Percentiles rank a stretch among this genome's conserved stretches.
Conservation (phyloP, 2,797 vertebrate species). For the Darevskia nairensis region DNA sequence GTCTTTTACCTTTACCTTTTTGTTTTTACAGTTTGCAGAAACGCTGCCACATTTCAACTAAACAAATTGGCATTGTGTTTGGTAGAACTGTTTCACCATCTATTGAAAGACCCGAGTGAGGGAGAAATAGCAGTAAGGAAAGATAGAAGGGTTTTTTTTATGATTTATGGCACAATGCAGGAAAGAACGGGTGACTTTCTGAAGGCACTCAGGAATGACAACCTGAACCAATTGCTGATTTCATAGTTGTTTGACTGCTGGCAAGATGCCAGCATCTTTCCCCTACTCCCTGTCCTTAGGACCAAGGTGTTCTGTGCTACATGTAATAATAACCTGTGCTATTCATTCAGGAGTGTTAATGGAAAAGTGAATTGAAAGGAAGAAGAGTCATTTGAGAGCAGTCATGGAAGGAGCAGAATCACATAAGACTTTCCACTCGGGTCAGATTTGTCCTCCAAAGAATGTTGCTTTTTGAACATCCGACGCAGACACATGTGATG, state of each 20-base stretch:
- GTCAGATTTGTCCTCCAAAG: neutral
- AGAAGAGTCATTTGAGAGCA: neutral
- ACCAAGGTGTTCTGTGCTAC: neutral
- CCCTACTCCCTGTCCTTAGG: neutral
- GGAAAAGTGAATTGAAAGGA: slow-evolving; percentile 2
- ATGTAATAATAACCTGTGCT: neutral
- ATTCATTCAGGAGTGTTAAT: neutral
- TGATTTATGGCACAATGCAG: neutral
- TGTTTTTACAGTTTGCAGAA: neutral
- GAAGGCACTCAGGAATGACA: neutral
- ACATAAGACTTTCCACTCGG: neutral
- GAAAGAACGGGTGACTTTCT: neutral
- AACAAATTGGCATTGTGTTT: slow-evolving; percentile 16
- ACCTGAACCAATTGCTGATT: slow-evolving; percentile 9
- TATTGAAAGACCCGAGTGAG: neutral
- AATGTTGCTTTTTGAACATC: neutral
- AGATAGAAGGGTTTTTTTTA: neutral
- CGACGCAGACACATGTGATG: too few species aligned
- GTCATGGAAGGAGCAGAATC: neutral
- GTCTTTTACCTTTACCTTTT: too few species aligned
- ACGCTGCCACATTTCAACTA: neutral
- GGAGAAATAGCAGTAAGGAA: neutral
- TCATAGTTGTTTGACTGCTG: slow-evolving; percentile 1
- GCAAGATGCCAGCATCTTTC: neutral
- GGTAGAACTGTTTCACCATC: slow-evolving; percentile 5